These are phyloP conservation scores for Auanema freiburgensis DNA, from an alignment of 2,888 invertebrate genomes.

Conservation along the genomic window DNA sequence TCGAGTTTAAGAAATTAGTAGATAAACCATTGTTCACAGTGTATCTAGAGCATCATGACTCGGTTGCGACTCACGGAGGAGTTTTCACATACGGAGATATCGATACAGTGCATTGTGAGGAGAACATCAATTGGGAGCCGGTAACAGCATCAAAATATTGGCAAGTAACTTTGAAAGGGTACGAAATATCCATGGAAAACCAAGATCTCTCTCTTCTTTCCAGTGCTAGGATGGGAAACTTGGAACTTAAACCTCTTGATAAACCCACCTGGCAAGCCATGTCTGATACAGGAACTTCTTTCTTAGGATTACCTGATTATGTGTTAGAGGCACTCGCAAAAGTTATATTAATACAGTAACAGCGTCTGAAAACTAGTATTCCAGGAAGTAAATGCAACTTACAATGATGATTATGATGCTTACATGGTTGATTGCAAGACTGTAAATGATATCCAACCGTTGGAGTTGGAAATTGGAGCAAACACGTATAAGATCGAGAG, in stretches of 20 bases:
- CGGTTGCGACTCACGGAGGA: conserved; percentile 24
- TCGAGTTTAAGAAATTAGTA: conserved; percentile 24
- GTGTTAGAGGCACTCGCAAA: conserved; percentile 26
- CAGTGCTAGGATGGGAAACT: background rate
- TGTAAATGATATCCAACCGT: conserved; percentile 20
- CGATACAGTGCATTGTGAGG: conserved; percentile 42
- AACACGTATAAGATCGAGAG: conserved; percentile 22
- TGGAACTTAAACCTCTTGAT: conserved; percentile 12
- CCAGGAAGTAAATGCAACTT: conserved; percentile 25
- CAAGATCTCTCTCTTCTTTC: background rate
- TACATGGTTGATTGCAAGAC: conserved; percentile 28
- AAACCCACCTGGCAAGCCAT: conserved; percentile 37
- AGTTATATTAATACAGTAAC: no score
- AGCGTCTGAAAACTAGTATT: no score
- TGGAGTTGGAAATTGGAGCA: conserved; percentile 29
- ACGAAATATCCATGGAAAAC: background rate
- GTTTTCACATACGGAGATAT: conserved; percentile 47
- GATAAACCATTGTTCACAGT: conserved; percentile 52
- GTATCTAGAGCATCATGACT: conserved; percentile 39
- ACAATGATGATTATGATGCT: conserved; percentile 20
- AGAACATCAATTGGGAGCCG: conserved; percentile 35
- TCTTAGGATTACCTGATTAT: conserved; percentile 36
- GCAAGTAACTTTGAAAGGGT: conserved; percentile 44
- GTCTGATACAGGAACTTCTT: conserved; percentile 45
- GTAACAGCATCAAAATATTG: conserved; percentile 38